Conservation (phyloP, 1,140 invertebrate genomes). For the Drosophila grimshawi region DNA sequence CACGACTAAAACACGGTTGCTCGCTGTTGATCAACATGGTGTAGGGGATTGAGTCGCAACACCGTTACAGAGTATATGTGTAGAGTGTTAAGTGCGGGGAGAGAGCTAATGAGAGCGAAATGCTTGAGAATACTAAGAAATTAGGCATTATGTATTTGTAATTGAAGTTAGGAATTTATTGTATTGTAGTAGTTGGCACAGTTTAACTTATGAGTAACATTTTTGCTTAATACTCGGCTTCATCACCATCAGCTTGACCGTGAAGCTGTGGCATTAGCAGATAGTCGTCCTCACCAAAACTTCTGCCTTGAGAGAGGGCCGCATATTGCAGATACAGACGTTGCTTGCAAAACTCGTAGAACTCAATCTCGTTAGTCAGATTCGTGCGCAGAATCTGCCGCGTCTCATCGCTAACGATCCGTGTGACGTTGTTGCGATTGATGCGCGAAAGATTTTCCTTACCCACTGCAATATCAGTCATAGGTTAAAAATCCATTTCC, state of each 20-base stretch:
- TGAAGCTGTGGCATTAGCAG: conserved; percentile 63
- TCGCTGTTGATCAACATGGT: conserved; percentile 89
- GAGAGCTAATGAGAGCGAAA: conserved; percentile 8
- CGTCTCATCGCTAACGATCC: conserved; percentile 71
- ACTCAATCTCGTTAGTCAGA: conserved; percentile 79
- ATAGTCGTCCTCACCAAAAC: conserved; percentile 72
- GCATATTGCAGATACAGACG: conserved; percentile 79
- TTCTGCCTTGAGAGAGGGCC: conserved; percentile 59
- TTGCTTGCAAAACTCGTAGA: conserved; percentile 83
- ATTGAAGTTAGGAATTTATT: conserved; percentile 18
- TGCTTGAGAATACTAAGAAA: conserved; percentile 3
- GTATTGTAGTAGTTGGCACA: neutral
- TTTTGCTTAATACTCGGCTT: conserved; percentile 47
- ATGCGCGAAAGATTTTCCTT: conserved; percentile 64
- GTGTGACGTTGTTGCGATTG: conserved; percentile 74
- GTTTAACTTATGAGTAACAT: neutral
- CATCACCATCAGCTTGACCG: conserved; percentile 38
- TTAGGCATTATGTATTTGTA: neutral
- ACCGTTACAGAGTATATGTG: conserved; percentile 45
- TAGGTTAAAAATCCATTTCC: conserved; percentile 9
- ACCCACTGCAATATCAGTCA: conserved; percentile 64
- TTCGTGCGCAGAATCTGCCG: conserved; percentile 69
- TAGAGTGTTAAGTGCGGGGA: conserved; percentile 6
- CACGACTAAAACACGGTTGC: conserved; percentile 93
- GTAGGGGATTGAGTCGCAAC: conserved; percentile 85